Evolutionary conservation across 2,113 vertebrate genomes (phyloP), one percentile per base, ranked within the genome.

Genomic region (Prietella phreatophila): DNA sequence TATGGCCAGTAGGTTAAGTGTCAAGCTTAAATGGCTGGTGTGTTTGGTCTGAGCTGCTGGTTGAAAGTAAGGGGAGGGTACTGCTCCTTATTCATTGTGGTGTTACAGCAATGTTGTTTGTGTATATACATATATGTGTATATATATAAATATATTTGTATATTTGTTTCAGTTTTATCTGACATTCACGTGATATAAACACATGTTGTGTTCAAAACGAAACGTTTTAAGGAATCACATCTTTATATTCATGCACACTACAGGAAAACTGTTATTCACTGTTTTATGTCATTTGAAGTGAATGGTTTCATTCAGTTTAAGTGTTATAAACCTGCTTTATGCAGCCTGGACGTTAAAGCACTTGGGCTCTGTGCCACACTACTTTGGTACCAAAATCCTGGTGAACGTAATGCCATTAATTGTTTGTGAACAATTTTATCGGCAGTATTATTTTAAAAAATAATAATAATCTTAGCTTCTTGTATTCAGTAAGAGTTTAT

Each of bases 1-100:
- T 94, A 93, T 91, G 92, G 93, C 92, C 91, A 82, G 83, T 69
- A 65, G 85, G 86, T 85, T 82, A 78, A 65, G 71, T 86, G 87
- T 88, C 87, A 10, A 65, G 83, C 84, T 55, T 80, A 81, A 83
- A 27, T 58, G 63, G 56, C 71, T 67, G 63, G 78, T 85, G 63
- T 81, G 87, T 87, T 56, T 69, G 90, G 8, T 93, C 89, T 9
- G 60, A 84, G 88, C 91, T 89, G 82, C 86, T 93, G 69, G 60
- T 91, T 85, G 93, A 93, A 94, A 93, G 92, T 93, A 92, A 94
- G 94, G 95, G 95, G 95, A 94, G 94, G 94, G 92, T 96, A 95
- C 90, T 93, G 92, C 95, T 95, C 94, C 94, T 94, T 93, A 86
- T 87, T 90, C 75, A 63, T 75, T 69, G 85, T 91, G 89, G 76